These are phyloP conservation scores for Seriola aureovittata DNA, from an alignment of 2,113 vertebrate genomes.

Conservation along the genomic window DNA sequence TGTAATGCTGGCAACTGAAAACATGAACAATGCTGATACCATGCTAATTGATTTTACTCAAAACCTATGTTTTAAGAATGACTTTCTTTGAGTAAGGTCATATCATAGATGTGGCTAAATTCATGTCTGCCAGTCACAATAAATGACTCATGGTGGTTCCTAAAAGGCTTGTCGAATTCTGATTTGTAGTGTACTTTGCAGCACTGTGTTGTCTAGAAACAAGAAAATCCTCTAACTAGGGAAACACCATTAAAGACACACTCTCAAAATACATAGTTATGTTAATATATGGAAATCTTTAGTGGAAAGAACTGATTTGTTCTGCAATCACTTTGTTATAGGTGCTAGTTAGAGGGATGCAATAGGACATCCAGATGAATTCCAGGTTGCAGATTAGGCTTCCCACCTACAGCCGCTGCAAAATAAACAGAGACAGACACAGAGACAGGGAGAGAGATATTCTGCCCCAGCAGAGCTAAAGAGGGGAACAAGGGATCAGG, in stretches of 20 bases:
- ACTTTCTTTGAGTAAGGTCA: not conserved
- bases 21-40: not conserved
- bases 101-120: not conserved
- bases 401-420: constrained; percentile 66
- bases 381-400: constrained; percentile 67
- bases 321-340: constrained; percentile 4
- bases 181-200: not conserved
- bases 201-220: not conserved
- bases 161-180: not conserved
- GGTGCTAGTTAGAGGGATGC: constrained; percentile 5
- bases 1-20: not conserved
- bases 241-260: not conserved
- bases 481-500: constrained; percentile 75
- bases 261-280: not conserved
- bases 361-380: constrained; percentile 36
- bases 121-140: constrained; percentile 1
- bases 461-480: constrained; percentile 65
- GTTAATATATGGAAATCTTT: not conserved
- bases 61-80: not conserved
- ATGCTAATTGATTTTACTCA: not conserved
- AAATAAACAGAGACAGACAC: constrained; percentile 73
- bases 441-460: constrained; percentile 62
- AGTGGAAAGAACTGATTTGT: not conserved
- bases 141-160: not conserved
- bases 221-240: not conserved